Base-by-base conservation (phyloP, 2,888 invertebrate genomes). In the Dasypogon diadema region DNA sequence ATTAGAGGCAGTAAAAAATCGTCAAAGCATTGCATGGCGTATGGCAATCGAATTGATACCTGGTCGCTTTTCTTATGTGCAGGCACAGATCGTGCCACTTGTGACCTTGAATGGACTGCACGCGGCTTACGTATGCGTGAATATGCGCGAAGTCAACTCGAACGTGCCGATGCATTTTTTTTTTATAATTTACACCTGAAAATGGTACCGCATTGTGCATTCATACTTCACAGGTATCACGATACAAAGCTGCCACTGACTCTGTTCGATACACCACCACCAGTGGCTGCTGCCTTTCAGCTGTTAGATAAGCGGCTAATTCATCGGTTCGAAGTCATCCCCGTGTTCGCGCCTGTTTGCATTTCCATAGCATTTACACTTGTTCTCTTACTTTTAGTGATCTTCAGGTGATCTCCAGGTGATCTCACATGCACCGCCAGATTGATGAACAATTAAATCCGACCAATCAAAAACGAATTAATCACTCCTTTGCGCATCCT, bases 101-200 rank as follows among this genome's bases (percentile, higher is more conserved):
- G 54, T 74, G 77, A 77, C 77, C 77, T 77, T 77, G 75, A 68
- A 51, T 26, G 68, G n/a, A n/a, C n/a, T 70, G 55, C 68, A 74
- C 75, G 65, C 22, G 48, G 21, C 22, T 51, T 46, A 21, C 58
- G 37, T 51, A 73, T 76, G 76, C 76, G 77, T 77, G 63, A 54
- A 74, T 54, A 30, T 74, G 74, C 51, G 51, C 74, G 5, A 56
- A 26, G 37, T 24, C 24, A 26, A 24, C 24, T 37, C 24, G 48
- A 74, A 74, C 58, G 58, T 74, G 74, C 14, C 48, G 14, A 48
- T 74, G 58, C 48, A 74, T 51, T 60, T 22, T 37, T 58, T 60
- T 70, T 75, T 55, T 22, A 37, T 48, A 77, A 75, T 75, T 75
- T 73, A 48, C 77, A 77, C 77, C 75, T 77, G 77, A 58, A 75